phyloP scores from a whole-genome alignment of 1,140 invertebrate species.

The Eubasilissa regina region DNA sequence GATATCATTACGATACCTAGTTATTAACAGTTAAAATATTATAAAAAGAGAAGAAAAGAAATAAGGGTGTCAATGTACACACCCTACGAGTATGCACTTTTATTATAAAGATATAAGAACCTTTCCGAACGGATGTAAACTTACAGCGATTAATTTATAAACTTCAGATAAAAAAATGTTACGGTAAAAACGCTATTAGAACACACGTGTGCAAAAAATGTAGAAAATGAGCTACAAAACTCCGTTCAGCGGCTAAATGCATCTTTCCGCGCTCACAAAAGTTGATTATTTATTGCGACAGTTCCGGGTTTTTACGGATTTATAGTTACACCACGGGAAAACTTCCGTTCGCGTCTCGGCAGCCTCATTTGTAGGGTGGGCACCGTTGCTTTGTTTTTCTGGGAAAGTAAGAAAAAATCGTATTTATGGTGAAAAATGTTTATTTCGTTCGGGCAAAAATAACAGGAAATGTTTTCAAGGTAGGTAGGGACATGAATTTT shows the following conservation, averaged over 20 bases:
- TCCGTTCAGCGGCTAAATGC: conserved; percentile 52
- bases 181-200: conserved; percentile 13
- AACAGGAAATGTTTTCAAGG: too few relatives aligned
- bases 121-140: not conserved
- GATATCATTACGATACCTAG: too few relatives aligned
- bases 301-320: conserved; percentile 59
- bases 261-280: conserved; percentile 56
- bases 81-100: too few relatives aligned
- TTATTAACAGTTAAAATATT: too few relatives aligned
- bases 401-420: too few relatives aligned
- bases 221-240: conserved; percentile 6
- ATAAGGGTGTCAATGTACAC: too few relatives aligned
- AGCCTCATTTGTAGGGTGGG: not conserved
- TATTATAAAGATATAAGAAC: too few relatives aligned
- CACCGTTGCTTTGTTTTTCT: not conserved
- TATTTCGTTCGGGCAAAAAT: too few relatives aligned
- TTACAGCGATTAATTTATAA: conserved; percentile 6
- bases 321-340: conserved; percentile 57
- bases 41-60: too few relatives aligned
- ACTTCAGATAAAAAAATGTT: conserved; percentile 33
- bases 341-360: conserved; percentile 49
- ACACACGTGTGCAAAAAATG: conserved; percentile 17
- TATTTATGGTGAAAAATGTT: too few relatives aligned
- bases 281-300: conserved; percentile 60
- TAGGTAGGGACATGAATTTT: too few relatives aligned